These are phyloP conservation scores for Branchipolynoe longqiensis DNA, from an alignment of 2,888 invertebrate species.

Conservation along the genomic window DNA sequence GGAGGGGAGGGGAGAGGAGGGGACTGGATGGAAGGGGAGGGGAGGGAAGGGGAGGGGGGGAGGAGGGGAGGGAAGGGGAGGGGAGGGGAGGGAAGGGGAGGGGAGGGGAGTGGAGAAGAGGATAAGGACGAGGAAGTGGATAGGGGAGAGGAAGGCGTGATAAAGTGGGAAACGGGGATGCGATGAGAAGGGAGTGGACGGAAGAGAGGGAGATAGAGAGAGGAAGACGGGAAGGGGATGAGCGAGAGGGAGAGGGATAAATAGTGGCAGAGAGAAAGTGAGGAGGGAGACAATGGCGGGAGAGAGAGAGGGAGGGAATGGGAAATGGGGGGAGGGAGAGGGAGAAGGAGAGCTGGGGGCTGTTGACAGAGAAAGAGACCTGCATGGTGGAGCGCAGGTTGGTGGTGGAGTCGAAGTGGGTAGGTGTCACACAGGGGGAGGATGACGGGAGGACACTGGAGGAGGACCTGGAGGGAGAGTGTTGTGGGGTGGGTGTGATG, in stretches of 20 bases:
- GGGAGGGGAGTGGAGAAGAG: constrained; percentile 1
- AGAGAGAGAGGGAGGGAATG: too few species aligned
- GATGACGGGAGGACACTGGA: too few species aligned
- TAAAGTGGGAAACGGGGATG: neutral
- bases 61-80: neutral
- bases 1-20: neutral
- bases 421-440: neutral
- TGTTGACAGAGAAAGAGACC: too few species aligned
- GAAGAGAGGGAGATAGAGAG: neutral
- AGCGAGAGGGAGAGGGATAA: neutral
- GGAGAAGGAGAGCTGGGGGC: too few species aligned
- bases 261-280: constrained; percentile 8
- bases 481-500: too few species aligned
- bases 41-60: neutral
- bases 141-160: neutral
- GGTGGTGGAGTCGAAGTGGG: neutral
- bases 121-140: neutral
- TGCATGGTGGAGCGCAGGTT: neutral
- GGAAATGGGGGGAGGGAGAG: too few species aligned
- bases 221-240: neutral
- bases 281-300: neutral
- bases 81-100: neutral
- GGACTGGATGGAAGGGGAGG: neutral
- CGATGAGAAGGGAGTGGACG: neutral
- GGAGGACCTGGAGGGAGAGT: too few species aligned